Percentiles rank a stretch among this genome's conserved stretches.
These are phyloP conservation scores for Esox niger DNA, from an alignment of 2,113 vertebrate species.

Conservation along the genomic window DNA sequence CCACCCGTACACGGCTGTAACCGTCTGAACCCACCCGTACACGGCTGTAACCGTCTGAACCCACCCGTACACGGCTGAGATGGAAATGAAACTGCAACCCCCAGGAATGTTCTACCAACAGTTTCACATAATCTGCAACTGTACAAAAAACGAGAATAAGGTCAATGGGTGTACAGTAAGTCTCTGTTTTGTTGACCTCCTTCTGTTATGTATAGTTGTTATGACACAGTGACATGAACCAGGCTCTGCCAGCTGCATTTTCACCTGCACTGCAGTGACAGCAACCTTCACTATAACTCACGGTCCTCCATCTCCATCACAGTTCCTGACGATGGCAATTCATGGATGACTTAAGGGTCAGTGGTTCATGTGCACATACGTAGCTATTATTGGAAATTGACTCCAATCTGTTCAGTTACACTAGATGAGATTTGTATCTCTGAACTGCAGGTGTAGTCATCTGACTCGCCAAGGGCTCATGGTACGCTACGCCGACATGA, in stretches of 20 bases:
- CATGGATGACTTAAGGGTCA: background rate
- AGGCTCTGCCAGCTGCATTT: background rate
- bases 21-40: no score
- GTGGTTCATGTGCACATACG: background rate
- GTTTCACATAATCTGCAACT: no score
- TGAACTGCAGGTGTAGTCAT: background rate
- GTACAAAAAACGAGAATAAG: background rate
- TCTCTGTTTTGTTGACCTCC: background rate
- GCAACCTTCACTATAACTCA: background rate
- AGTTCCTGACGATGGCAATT: constrained; percentile 7
- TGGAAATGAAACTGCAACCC: background rate
- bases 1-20: no score
- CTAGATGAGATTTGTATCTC: constrained; percentile 1
- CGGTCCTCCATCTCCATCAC: background rate
- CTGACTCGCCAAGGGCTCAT: background rate
- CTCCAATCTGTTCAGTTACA: constrained; percentile 3
- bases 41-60: background rate
- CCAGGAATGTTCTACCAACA: background rate
- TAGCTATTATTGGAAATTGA: constrained; percentile 13
- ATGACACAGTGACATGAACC: background rate
- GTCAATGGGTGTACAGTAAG: background rate
- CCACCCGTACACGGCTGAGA: background rate
- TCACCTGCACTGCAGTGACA: background rate
- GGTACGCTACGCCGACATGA: background rate
- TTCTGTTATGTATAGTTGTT: background rate